Evolutionary conservation across 2,888 invertebrate species (phyloP), one percentile per base, ranked within the genome.

Genomic region (Tortricodes alternella): DNA sequence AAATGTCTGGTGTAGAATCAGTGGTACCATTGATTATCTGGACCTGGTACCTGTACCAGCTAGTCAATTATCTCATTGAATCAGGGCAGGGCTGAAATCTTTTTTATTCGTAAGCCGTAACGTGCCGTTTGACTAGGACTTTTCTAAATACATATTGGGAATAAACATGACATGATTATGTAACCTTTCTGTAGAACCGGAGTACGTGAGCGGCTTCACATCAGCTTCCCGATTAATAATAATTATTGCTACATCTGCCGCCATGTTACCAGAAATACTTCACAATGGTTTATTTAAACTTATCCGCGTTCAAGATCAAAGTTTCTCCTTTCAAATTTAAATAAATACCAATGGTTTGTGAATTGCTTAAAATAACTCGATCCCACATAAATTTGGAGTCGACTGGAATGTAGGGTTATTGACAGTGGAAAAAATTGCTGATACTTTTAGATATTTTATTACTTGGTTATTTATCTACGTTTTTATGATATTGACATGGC

Each of bases 401-500:
- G 23, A 35, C 24, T 4, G 44, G 21, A 35, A 37, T 27, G 44
- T 11, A 29, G 38, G n/a, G 23, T 39, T 55, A 55, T 55, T 49
- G 48, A 55, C 55, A 55, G 48, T 27, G 21, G 34, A 15, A 18
- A 24, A 41, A 53, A 55, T 41, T 21, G 23, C 24, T 27, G 19
- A 34, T 55, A 55, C 49, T 49, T 55, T 55, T 49, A 43, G 48
- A 43, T 43, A 41, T 41, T 55, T 55, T 49, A 55, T 55, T 48
- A 41, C 27, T 21, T 13, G 41, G 34, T 32, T 48, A 53, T 46
- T 49, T 55, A 43, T 11, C 41, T 41, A 32, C 18, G 39, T 8
- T 39, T 55, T 55, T 55, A 55, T 48, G 55, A 41, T 48, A 41
- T 43, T 23, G 21, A 41, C 41, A n/a, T n/a, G 11, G 23, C 32